Percentiles rank a stretch among this genome's conserved stretches.
Conservation (phyloP, 2,888 invertebrate species). For the Ormyrus rosae region DNA sequence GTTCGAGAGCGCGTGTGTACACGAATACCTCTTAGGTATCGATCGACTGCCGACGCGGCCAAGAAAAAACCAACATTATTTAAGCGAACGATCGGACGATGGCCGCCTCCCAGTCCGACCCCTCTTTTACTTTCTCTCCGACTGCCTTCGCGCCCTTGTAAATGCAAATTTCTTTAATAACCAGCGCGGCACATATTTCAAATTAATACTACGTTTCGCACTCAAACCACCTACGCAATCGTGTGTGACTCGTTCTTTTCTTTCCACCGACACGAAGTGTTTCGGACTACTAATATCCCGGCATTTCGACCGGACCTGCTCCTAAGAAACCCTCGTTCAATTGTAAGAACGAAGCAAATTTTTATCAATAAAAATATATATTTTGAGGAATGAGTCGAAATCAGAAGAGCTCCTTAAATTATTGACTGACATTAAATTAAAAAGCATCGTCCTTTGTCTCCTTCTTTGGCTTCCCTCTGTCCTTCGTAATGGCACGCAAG, state of each 20-base stretch:
- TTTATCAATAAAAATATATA: too few relatives aligned
- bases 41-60: slow-evolving; percentile 29
- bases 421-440: slow-evolving; percentile 71
- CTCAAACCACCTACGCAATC: slow-evolving; percentile 62
- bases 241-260: slow-evolving; percentile 57
- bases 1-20: slow-evolving; percentile 19
- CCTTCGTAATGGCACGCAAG: slow-evolving; percentile 60
- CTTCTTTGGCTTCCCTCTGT: slow-evolving; percentile 27
- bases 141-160: slow-evolving; percentile 69
- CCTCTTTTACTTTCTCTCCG: neutral
- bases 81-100: slow-evolving; percentile 48
- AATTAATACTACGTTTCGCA: slow-evolving; percentile 67
- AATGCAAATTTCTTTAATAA: slow-evolving; percentile 73
- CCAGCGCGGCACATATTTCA: slow-evolving; percentile 67
- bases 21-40: slow-evolving; percentile 51
- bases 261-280: slow-evolving; percentile 13
- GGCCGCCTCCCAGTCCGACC: slow-evolving; percentile 21
- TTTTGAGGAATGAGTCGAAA: slow-evolving; percentile 55
- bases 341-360: too few relatives aligned
- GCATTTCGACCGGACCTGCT: too few relatives aligned
- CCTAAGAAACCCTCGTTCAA: too few relatives aligned
- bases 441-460: slow-evolving; percentile 59
- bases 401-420: slow-evolving; percentile 68
- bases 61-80: slow-evolving; percentile 47
- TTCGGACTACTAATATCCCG: too few relatives aligned